phyloP scores from a whole-genome alignment of 2,113 vertebrate genomes.

The Heloderma charlesbogerti region DNA sequence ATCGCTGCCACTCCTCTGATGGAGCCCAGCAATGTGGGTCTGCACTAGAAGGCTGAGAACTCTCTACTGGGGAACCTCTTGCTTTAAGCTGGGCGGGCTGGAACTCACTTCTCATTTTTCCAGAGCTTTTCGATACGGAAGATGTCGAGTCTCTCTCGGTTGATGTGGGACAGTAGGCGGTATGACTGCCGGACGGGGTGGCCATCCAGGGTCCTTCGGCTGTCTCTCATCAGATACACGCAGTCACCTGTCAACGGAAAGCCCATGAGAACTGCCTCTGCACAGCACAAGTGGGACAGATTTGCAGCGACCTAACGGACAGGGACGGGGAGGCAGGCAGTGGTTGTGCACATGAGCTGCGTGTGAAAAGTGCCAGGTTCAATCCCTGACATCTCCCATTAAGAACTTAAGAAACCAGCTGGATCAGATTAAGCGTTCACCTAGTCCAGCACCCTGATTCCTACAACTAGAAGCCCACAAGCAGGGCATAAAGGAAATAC shows the following conservation, averaged over 20 bases:
- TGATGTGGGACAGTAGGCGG: slow-evolving; percentile 92
- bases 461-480: background rate
- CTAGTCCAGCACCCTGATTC: too few species aligned
- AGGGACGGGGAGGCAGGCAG: rapidly evolving
- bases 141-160: slow-evolving; percentile 96
- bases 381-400: background rate
- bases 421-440: too few species aligned
- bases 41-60: background rate
- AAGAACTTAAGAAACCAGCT: background rate
- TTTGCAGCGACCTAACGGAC: too few species aligned
- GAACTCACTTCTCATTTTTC: slow-evolving; percentile 96
- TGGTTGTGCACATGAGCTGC: background rate
- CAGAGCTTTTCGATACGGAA: slow-evolving; percentile 99
- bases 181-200: slow-evolving; percentile 96
- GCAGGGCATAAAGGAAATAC: background rate
- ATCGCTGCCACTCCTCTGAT: too few species aligned
- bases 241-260: slow-evolving; percentile 88
- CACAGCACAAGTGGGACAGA: background rate
- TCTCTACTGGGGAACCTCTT: background rate
- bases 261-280: background rate
- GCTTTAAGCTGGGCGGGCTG: rapidly evolving
- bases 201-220: slow-evolving; percentile 91
- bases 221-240: slow-evolving; percentile 98
- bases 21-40: too few species aligned
- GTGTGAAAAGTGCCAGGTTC: background rate